These are phyloP conservation scores for Hystrix cristata DNA, from an alignment of 2,113 vertebrate species.

Conservation along the genomic window DNA sequence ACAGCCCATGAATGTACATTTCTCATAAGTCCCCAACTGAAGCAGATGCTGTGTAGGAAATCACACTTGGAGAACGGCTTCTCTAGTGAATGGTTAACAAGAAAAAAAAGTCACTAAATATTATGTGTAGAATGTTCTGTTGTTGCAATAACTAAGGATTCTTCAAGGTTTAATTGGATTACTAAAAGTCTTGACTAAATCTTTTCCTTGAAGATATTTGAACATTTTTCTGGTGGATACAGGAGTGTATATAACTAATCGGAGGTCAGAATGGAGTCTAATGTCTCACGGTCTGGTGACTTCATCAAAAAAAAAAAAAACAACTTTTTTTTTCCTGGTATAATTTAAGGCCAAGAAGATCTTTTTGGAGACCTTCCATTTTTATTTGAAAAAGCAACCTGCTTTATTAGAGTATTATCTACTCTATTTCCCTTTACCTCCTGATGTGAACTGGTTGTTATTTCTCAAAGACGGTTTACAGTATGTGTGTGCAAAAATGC, in stretches of 20 bases:
- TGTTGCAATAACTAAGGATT: background rate
- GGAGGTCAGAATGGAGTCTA: background rate
- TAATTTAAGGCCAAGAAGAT: background rate
- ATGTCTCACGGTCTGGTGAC: background rate
- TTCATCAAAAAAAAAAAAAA: background rate
- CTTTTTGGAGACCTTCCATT: background rate
- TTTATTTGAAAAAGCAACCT: background rate
- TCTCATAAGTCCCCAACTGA: background rate
- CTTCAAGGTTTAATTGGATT: slow-evolving; percentile 6
- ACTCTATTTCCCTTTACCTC: background rate
- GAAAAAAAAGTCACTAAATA: background rate
- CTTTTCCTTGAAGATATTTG: slow-evolving; percentile 12
- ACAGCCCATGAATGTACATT: background rate
- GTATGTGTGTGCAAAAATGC: background rate
- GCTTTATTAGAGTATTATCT: background rate
- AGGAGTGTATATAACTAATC: background rate
- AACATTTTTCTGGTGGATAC: background rate
- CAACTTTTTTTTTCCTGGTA: background rate
- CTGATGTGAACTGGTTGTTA: background rate
- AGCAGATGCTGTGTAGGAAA: background rate
- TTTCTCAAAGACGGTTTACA: background rate
- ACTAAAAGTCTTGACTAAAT: background rate
- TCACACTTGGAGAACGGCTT: background rate
- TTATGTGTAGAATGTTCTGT: background rate
- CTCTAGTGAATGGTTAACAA: background rate